Percentiles rank a stretch among this genome's conserved stretches.
Evolutionary conservation across 2,113 vertebrate genomes (phyloP).

Genomic region (Saguinus midas): DNA sequence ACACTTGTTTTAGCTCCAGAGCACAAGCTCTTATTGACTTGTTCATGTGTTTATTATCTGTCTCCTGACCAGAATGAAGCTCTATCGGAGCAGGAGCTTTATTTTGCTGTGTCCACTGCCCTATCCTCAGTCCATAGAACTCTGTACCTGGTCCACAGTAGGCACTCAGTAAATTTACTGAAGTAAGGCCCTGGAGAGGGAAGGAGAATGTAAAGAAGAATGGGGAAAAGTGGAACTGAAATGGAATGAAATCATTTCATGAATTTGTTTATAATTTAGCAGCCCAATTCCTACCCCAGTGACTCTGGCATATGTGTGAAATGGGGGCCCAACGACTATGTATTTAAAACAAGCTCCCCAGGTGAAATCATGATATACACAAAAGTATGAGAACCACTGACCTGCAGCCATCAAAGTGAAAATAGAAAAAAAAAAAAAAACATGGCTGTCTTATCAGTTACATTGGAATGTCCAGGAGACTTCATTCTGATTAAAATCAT

Average conservation of each 20-base stretch:
- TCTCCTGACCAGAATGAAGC: not conserved
- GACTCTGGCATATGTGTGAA: not conserved
- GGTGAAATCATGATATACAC: not conserved
- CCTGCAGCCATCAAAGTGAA: not conserved
- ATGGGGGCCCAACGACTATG: not conserved
- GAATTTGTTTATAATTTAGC: conserved; percentile 17
- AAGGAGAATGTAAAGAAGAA: conserved; percentile 5
- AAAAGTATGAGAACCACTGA: conserved; percentile 4
- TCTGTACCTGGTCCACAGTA: not conserved
- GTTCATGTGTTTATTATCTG: not conserved
- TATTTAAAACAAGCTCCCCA: conserved; percentile 4
- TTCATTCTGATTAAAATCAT: not conserved
- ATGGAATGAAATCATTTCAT: conserved; percentile 28
- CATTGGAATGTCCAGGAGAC: not conserved
- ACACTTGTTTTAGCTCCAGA: conserved; percentile 18
- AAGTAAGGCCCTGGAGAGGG: not conserved
- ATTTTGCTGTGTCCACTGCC: not conserved
- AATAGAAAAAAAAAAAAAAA: not conserved
- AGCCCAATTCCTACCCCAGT: not conserved
- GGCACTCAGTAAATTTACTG: not conserved
- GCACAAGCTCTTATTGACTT: conserved; percentile 15
- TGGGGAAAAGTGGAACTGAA: not conserved
- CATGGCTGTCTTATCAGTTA: not conserved
- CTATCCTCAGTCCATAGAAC: not conserved
- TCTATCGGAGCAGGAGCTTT: not conserved